phyloP scores from a whole-genome alignment of 2,797 vertebrate species.

The Rhinatrema bivittatum region DNA sequence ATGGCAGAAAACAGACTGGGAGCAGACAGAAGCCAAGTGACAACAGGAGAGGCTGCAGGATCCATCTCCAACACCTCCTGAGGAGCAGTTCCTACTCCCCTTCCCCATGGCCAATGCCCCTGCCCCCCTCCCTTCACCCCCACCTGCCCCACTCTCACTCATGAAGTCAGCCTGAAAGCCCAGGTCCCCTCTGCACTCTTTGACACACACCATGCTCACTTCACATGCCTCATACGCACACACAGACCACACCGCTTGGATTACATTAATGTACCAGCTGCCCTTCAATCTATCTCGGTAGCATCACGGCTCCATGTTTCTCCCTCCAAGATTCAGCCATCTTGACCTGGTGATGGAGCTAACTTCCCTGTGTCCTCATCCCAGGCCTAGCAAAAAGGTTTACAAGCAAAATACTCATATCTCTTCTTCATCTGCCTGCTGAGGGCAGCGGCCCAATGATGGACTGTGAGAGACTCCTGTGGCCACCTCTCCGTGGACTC shows the following conservation, averaged over 20 bases:
- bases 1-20: slow-evolving; percentile 70
- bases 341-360: slow-evolving; percentile 7
- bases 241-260: not conserved
- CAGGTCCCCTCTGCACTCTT: too few species aligned
- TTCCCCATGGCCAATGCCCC: not conserved
- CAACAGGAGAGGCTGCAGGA: slow-evolving; percentile 70
- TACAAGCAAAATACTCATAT: not conserved
- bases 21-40: slow-evolving; percentile 70
- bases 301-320: too few species aligned
- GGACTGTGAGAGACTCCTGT: not conserved
- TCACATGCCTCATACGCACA: not conserved
- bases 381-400: not conserved
- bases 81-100: slow-evolving; percentile 36
- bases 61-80: slow-evolving; percentile 83
- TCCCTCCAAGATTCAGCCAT: not conserved
- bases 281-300: not conserved
- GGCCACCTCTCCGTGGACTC: not conserved
- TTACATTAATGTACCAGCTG: too few species aligned
- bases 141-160: slow-evolving; percentile 10
- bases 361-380: not conserved
- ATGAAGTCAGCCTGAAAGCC: too few species aligned
- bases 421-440: not conserved
- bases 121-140: slow-evolving; percentile 7
- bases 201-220: too few species aligned
- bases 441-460: not conserved